phyloP scores from a whole-genome alignment of 2,113 vertebrate species.

The Calyptomena viridis region DNA sequence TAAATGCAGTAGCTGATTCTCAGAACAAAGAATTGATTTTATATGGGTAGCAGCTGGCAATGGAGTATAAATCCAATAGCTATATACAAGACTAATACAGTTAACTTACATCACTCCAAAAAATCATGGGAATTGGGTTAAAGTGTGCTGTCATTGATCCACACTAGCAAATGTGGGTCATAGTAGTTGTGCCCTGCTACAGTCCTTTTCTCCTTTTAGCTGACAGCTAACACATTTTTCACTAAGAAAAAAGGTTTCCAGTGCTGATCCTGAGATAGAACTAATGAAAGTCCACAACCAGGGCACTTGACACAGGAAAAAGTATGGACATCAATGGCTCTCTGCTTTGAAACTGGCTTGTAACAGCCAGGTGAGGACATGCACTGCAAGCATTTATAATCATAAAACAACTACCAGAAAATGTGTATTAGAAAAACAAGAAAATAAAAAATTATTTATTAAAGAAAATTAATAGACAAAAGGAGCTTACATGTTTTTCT shows the following conservation, averaged over 20 bases:
- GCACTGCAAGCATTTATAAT: neutral
- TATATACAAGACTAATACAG: neutral
- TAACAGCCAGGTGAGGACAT: neutral
- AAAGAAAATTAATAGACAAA: neutral
- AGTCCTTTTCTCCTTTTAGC: neutral
- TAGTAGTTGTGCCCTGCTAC: neutral
- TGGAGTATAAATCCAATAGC: neutral
- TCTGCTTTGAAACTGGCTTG: neutral
- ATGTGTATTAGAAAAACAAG: neutral
- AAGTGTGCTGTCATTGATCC: neutral
- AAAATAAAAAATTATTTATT: neutral
- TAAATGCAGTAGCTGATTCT: neutral
- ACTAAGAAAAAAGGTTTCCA: neutral
- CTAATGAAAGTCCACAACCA: neutral
- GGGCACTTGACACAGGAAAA: neutral
- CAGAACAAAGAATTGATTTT: neutral
- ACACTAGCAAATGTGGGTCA: neutral
- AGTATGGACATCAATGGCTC: neutral
- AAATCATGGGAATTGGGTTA: neutral
- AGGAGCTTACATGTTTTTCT: constrained; percentile 68
- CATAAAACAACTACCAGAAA: neutral
- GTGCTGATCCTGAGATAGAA: neutral
- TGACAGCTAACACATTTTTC: neutral
- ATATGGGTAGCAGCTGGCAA: neutral
- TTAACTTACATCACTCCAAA: neutral